Conservation (phyloP, 2,888 invertebrate genomes). For the Meloe dianella region DNA sequence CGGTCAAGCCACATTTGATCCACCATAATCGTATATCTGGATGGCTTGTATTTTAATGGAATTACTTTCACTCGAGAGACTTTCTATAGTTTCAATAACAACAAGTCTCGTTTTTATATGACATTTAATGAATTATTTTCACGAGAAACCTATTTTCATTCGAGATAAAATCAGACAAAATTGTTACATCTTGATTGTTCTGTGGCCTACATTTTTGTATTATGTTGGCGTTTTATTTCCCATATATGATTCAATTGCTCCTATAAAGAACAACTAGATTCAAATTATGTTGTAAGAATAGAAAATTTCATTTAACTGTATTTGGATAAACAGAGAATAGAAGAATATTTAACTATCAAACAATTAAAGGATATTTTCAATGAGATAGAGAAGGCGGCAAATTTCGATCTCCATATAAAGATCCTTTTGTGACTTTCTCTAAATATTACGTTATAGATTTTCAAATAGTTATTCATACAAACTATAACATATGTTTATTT, state of each 20-base stretch:
- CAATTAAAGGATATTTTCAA: neutral
- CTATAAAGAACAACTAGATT: neutral
- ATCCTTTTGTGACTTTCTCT: neutral
- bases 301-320: neutral
- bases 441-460: neutral
- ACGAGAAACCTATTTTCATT: neutral
- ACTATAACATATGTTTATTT: neutral
- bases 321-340: neutral
- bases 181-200: slow-evolving; percentile 2
- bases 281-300: slow-evolving; percentile 9
- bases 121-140: neutral
- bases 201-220: neutral
- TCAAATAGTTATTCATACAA: too few species aligned
- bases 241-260: neutral
- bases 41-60: neutral
- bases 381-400: neutral
- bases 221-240: neutral
- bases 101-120: neutral
- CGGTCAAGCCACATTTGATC: neutral
- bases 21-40: neutral
- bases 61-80: slow-evolving; percentile 1
- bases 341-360: neutral
- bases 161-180: neutral
- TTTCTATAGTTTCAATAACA: slow-evolving; percentile 11
- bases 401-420: slow-evolving; percentile 2